These are phyloP conservation scores for Enteromius afrohamiltoni DNA, from an alignment of 2,797 vertebrate species.

Conservation along the genomic window DNA sequence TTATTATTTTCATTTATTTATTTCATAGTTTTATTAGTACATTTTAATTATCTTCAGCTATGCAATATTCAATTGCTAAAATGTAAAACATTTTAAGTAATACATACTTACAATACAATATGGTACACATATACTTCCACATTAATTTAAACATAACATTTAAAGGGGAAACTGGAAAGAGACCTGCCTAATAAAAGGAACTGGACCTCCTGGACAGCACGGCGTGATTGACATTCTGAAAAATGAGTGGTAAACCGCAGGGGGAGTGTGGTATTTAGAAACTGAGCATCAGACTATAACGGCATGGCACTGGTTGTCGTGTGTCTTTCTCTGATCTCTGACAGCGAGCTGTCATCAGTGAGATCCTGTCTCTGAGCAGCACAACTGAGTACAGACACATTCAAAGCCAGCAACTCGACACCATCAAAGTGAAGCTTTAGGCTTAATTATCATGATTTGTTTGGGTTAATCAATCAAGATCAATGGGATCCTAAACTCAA, in stretches of 20 bases:
- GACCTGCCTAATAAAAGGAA: not conserved
- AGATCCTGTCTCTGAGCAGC: slow-evolving; percentile 36
- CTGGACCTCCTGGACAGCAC: not conserved
- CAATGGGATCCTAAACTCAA: not conserved
- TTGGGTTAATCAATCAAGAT: not conserved
- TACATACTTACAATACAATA: too few species aligned
- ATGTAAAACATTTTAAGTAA: too few species aligned
- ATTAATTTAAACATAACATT: not conserved
- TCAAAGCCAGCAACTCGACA: not conserved
- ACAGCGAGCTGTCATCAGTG: slow-evolving; percentile 24
- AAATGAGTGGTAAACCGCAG: not conserved
- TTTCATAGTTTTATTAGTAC: not conserved
- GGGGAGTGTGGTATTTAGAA: not conserved
- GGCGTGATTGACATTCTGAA: not conserved
- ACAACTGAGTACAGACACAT: not conserved
- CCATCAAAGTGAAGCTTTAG: not conserved
- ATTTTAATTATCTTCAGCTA: not conserved
- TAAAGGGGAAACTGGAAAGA: not conserved
- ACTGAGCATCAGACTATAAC: not conserved
- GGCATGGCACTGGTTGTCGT: not conserved
- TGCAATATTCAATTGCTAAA: not conserved
- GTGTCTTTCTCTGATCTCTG: not conserved
- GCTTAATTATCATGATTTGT: not conserved
- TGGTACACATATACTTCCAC: not conserved
- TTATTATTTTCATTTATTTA: not conserved